Evolutionary conservation across 2,113 vertebrate genomes (phyloP).

Genomic region (Rhinopomastus cyanomelas): DNA sequence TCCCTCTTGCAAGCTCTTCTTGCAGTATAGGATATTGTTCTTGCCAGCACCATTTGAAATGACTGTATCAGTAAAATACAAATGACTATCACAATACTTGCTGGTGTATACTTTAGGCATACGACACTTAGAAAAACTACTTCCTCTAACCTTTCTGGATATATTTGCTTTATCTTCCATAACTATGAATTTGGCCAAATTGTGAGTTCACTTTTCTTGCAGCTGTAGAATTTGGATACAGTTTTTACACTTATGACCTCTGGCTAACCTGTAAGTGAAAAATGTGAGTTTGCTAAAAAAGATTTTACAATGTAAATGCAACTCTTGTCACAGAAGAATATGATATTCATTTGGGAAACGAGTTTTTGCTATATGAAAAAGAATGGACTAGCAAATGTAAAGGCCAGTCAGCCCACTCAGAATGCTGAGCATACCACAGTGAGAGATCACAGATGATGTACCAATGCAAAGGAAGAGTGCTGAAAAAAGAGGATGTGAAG

Average conservation of each 20-base stretch:
- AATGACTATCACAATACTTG: not conserved
- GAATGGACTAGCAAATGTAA: not conserved
- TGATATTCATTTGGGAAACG: not conserved
- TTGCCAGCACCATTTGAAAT: not conserved
- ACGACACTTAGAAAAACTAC: not conserved
- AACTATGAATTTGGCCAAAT: not conserved
- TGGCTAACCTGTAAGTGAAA: not conserved
- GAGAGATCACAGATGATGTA: not conserved
- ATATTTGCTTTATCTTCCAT: not conserved
- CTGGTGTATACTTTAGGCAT: not conserved
- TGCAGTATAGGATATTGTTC: not conserved
- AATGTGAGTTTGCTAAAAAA: not conserved
- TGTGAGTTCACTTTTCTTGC: not conserved
- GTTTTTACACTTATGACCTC: not conserved
- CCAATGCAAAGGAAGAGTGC: not conserved
- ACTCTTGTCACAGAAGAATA: not conserved
- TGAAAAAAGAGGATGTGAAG: not conserved
- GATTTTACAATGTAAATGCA: not conserved
- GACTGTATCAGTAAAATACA: not conserved
- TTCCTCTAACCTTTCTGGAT: not conserved
- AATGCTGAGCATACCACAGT: not conserved
- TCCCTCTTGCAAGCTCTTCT: too few relatives aligned
- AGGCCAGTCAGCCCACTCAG: not conserved
- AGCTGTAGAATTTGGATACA: not conserved
- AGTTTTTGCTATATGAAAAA: not conserved